Evolutionary conservation across 2,113 vertebrate species (phyloP), one percentile per base, ranked within the genome.

Genomic region (Cnemophilus loriae): DNA sequence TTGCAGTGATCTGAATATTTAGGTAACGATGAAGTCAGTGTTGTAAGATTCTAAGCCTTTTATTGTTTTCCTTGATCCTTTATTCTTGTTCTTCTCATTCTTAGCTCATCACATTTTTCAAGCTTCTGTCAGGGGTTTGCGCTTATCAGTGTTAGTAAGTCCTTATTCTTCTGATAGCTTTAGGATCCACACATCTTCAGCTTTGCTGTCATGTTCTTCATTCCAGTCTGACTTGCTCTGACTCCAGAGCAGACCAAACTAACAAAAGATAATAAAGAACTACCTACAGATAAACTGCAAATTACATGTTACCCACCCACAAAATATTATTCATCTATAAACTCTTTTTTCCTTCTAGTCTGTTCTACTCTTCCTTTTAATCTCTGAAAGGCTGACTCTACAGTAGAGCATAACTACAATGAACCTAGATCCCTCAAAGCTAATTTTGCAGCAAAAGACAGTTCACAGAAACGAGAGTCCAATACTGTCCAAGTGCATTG

Each of bases 201-300:
- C 92, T 97, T 89, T 96, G 94, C 91, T 97, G 94, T 96, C 97
- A 95, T 97, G 96, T 95, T 98, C 96, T 98, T 98, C 96, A 94
- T 97, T 98, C 98, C 96, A 98, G 97, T 97, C 94, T 98, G 95
- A 97, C 95, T 97, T 93, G 97, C 97, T 98, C 97, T 98, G 95
- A 97, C 79, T 98, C 98, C 98, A 98, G 98, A 98, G 98, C 97
- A 98, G 97, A 98, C 97, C 98, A 98, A 98, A 98, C 97, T 98
- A 98, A 97, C 91, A 96, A 98, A 97, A 99, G 97, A 98, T 95
- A 98, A 97, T 97, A 97, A 97, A 98, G 97, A 97, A 97, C 96
- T 96, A 87, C 96, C 94, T 97, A 92, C 89, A 94, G 92, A 95
- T 95, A 95, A 79, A 87, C 79, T 89, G 78, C 26, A 86, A 85